Base-by-base conservation (phyloP, 2,888 invertebrate genomes). In the Acanthosepion lycidas region DNA sequence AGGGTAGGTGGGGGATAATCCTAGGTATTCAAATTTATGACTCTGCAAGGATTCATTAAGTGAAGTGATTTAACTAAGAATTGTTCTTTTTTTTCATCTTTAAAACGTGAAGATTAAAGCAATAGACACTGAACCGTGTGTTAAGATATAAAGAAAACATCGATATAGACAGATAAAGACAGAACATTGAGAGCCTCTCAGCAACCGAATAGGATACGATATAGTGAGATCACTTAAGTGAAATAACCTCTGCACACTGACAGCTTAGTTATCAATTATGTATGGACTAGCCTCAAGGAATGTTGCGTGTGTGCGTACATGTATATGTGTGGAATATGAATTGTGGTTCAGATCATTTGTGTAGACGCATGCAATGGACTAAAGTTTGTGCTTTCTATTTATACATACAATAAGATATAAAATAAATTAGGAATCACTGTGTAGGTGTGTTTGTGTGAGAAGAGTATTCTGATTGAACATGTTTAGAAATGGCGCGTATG, bases 211-310 rank as follows among this genome's bases (percentile, higher is more conserved):
- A 78, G 33, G 9, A 33, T 78, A 33, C 12, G 78, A 78, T 78
- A 78, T 78, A n/a, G 78, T n/a, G 78, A 78, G n/a, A 78, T 78
- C 15, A 78, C 33, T 78, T 78, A 78, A 78, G 78, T 78, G 78
- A 78, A 78, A 78, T n/a, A 78, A 78, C 78, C 78, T 78, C 78
- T 78, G 78, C 33, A 15, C 33, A 78, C 78, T 33, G 78, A 78
- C n/a, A 78, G n/a, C 78, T 78, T 78, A 78, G 78, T 33, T 78
- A 78, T 78, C 78, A 78, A 78, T 78, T 78, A 78, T 78, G n/a
- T n/a, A 78, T 78, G 78, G 78, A n/a, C 15, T 78, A 15, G 78
- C 33, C 78, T 33, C 78, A n/a, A 78, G 78, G n/a, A 78, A 78
- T 78, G n/a, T 12, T 9, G n/a, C 12, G 2, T 0, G 78, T 78